A percentile compares a stretch with the other conserved stretches of the same genome.
These are phyloP conservation scores for Sphecodes monilicornis DNA, from an alignment of 2,888 invertebrate genomes.

Conservation along the genomic window DNA sequence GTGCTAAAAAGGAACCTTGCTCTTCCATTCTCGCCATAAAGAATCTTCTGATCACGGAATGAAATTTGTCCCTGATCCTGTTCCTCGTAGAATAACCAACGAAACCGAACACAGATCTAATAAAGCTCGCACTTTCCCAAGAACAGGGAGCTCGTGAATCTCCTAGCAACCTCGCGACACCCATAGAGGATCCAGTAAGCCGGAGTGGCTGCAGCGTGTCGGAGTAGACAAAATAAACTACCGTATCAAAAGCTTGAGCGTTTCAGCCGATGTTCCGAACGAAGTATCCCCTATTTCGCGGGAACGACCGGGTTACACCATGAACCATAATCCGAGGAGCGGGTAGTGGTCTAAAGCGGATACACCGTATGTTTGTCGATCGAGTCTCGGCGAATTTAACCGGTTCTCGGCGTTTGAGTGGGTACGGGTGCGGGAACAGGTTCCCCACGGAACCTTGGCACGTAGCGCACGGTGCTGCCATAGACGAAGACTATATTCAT, in stretches of 20 bases:
- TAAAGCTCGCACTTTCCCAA: background rate
- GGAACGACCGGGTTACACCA: slow-evolving; percentile 7
- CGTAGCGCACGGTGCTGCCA: slow-evolving; percentile 35
- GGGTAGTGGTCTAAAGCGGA: background rate
- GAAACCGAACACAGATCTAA: background rate
- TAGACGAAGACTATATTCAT: slow-evolving; percentile 57
- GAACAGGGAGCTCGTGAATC: background rate
- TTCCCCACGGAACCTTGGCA: slow-evolving; percentile 43
- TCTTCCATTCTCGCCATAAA: background rate
- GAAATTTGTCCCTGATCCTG: background rate
- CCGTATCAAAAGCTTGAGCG: background rate
- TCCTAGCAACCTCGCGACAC: background rate
- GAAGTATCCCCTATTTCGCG: background rate
- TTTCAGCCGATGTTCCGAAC: background rate
- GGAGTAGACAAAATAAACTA: background rate
- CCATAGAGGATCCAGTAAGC: background rate
- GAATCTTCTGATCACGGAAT: no score
- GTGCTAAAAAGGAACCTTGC: no score
- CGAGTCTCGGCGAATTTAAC: slow-evolving; percentile 32
- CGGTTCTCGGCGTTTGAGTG: slow-evolving; percentile 14
- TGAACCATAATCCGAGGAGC: slow-evolving; percentile 5
- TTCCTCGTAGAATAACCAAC: background rate
- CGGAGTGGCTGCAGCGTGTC: background rate
- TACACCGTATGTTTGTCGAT: slow-evolving; percentile 20
- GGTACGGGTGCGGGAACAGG: slow-evolving; percentile 13